Base-by-base conservation (phyloP, 2,797 vertebrate genomes). In the Sebastes matsubarae region DNA sequence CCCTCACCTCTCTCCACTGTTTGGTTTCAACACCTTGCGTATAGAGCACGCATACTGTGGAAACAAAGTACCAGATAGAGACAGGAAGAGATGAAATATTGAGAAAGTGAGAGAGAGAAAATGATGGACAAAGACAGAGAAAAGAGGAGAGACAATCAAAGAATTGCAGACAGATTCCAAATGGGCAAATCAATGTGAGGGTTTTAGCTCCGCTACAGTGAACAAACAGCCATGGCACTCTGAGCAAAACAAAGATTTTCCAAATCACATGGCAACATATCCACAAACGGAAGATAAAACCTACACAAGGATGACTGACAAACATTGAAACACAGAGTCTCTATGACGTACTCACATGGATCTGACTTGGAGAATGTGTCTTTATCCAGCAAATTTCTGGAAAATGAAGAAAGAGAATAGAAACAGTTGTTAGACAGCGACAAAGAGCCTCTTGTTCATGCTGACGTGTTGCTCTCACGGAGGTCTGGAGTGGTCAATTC, bases 301-400 rank as follows among this genome's bases (percentile, higher is more conserved):
- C n/a, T 70, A 2, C 38, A 50, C 50, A 24, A 54, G 4, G 25
- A 72, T 55, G 58, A 83, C 9, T 52, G 16, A 73, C 60, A 50
- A 38, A 69, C 71, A 58, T 16, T 22, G 7, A 67, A 34, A 46
- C 6, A 63, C 7, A 27, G 5, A 67, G 20, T 61, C 13, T 54
- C 20, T 67, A 7, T 8, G 24, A 25, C 7, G 32, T 87, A 96
- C 98, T 97, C 93, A 99, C 98, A 66, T 83, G 98, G 98, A 85
- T 99, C 98, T 1, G 98, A 99, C 91, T 99, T 99, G 92, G 98
- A 99, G 94, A 99, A 99, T 27, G 98, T 99, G 95, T 99, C 98
- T 95, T 97, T 98, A 92, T 99, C 98, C 95, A 99, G 92, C 75
- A 99, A 97, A 81, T 96, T 96, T 93, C 98, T 99, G 92, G 0